phyloP scores from a whole-genome alignment of 2,888 invertebrate genomes.

The Aleiodes testaceus region DNA sequence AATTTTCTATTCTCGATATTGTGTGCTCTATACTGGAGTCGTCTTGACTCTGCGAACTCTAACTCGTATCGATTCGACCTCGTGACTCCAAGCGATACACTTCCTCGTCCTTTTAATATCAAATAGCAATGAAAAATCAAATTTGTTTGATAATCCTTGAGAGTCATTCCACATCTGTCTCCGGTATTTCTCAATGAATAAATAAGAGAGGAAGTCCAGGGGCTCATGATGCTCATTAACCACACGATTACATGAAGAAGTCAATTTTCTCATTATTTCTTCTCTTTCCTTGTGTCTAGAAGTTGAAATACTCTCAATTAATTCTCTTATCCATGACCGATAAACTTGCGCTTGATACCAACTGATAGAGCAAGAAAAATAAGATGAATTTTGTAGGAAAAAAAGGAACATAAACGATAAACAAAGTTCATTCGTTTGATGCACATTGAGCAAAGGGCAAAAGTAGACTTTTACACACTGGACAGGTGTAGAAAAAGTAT shows the following conservation, averaged over 20 bases:
- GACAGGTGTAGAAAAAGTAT: conserved; percentile 29
- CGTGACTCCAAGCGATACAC: conserved; percentile 34
- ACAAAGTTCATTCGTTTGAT: conserved; percentile 25
- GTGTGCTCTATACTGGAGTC: neutral
- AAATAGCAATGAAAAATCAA: neutral
- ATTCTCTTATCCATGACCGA: too few species aligned
- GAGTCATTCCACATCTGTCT: too few species aligned
- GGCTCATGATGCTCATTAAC: too few species aligned
- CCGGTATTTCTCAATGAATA: too few species aligned
- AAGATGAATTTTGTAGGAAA: neutral
- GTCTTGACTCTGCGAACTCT: conserved; percentile 25
- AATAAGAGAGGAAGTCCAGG: too few species aligned
- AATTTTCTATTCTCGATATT: conserved; percentile 23
- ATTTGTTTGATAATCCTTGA: too few species aligned
- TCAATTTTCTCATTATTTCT: too few species aligned
- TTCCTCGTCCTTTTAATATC: conserved; percentile 17
- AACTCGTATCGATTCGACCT: conserved; percentile 38
- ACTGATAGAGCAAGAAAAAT: neutral
- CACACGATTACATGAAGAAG: too few species aligned
- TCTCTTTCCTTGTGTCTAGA: too few species aligned
- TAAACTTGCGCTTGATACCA: too few species aligned
- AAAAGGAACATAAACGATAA: neutral
- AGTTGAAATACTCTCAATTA: too few species aligned
- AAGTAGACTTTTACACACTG: conserved; percentile 15
- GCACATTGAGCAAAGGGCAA: conserved; percentile 19